A percentile compares a stretch with the other conserved stretches of the same genome.
Conservation (phyloP, 2,888 invertebrate genomes). For the Laspeyria flexula region DNA sequence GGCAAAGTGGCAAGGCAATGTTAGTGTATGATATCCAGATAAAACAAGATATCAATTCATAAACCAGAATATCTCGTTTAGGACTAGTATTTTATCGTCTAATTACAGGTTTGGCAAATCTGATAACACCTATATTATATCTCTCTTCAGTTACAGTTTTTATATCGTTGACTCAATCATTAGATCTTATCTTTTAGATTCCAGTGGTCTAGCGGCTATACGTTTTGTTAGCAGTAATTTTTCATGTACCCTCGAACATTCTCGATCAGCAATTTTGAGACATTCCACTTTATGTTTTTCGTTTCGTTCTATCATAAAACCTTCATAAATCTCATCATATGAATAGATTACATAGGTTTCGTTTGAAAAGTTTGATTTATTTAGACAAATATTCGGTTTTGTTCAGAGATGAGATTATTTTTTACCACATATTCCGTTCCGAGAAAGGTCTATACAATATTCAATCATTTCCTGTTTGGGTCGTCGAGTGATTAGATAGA, state of each 20-base stretch:
- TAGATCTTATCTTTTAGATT: constrained; percentile 35
- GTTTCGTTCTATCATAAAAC: constrained; percentile 37
- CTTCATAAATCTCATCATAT: constrained; percentile 31
- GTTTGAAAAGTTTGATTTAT: constrained; percentile 31
- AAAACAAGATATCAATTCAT: not conserved
- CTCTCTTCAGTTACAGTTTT: constrained; percentile 11
- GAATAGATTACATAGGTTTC: constrained; percentile 18
- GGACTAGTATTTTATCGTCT: not conserved
- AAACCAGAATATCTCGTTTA: not conserved
- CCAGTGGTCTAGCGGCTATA: constrained; percentile 10
- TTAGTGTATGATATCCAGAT: too few relatives aligned
- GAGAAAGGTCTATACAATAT: constrained; percentile 22
- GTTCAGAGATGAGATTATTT: constrained; percentile 14
- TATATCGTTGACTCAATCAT: constrained; percentile 18
- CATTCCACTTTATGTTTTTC: constrained; percentile 38
- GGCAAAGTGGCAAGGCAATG: too few relatives aligned
- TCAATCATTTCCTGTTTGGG: constrained; percentile 29
- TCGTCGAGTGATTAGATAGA: constrained; percentile 23
- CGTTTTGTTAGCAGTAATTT: constrained; percentile 34
- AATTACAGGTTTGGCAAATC: constrained; percentile 7
- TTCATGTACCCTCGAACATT: constrained; percentile 33
- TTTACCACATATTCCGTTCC: constrained; percentile 25
- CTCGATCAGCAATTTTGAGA: constrained; percentile 32
- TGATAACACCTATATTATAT: not conserved
- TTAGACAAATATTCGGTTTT: constrained; percentile 20